Evolutionary conservation across 2,113 vertebrate species (phyloP), one percentile per base, ranked within the genome.

Genomic region (Epinephelus cyanopodus): DNA sequence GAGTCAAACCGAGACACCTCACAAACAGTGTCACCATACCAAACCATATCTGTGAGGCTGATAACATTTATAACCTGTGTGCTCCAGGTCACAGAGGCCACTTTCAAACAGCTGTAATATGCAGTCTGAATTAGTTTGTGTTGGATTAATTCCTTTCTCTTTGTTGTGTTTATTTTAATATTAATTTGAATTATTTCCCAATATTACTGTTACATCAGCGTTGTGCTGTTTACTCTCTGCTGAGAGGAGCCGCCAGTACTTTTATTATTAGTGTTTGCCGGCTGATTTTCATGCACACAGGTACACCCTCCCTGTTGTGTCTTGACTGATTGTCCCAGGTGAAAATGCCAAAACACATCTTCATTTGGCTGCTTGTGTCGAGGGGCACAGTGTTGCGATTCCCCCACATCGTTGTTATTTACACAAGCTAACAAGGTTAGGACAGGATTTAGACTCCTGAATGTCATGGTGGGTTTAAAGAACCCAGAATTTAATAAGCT

Each of bases 391-490:
- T 0, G 2, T 48, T 82, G 48, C 29, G 2, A 62, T 81, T 83
- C 67, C 48, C 66, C 69, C 81, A 42, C 79, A 67, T n/a, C 25
- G 62, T 57, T 89, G 81, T 93, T 93, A 93, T 93, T 94, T 93
- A 94, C 91, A 90, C 89, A 82, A 86, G 92, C 90, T 94, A 92
- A 93, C 93, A 92, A 92, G 92, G 91, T 91, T 90, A 89, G 92
- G 87, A 89, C 85, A 82, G 86, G 91, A 92, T 91, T 93, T 92
- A 82, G 87, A 87, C 93, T 90, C 79, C 83, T 91, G 92, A 94
- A 94, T 95, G 94, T 95, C 93, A 94, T 50, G 57, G 52, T 57
- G 82, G 87, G 88, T 94, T 93, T 92, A 82, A 90, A 93, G 89
- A 92, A 91, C 33, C 42, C 85, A 70, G 85, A 88, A 91, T 94